Conservation (phyloP, 2,113 vertebrate species). For the Protobothrops flavoviridis region DNA sequence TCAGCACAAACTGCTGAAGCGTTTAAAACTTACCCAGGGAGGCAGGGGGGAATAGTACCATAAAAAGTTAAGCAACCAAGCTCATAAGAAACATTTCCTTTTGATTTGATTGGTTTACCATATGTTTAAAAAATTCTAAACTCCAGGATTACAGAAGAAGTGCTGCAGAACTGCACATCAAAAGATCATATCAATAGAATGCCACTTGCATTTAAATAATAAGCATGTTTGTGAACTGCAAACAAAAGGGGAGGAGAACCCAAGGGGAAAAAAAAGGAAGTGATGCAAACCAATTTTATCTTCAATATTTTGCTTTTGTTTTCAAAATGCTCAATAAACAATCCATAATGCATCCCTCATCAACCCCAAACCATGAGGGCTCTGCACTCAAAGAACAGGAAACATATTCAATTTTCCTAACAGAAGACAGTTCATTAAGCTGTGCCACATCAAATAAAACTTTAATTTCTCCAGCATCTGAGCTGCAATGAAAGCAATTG, state of each 20-base stretch:
- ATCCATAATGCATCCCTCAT: slow-evolving; percentile 82
- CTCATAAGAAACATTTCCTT: slow-evolving; percentile 19
- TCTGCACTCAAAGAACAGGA: slow-evolving; percentile 85
- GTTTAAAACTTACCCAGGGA: not conserved
- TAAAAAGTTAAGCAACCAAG: slow-evolving; percentile 28
- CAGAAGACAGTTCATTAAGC: slow-evolving; percentile 89
- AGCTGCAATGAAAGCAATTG: slow-evolving; percentile 87
- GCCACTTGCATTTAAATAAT: slow-evolving; percentile 58
- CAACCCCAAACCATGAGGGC: slow-evolving; percentile 78
- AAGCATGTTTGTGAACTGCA: slow-evolving; percentile 55
- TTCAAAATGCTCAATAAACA: slow-evolving; percentile 84
- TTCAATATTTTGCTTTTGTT: slow-evolving; percentile 80
- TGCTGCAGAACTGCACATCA: not conserved
- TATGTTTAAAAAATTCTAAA: slow-evolving; percentile 43
- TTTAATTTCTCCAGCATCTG: slow-evolving; percentile 87
- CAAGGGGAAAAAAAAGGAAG: slow-evolving; percentile 62
- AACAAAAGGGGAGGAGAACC: slow-evolving; percentile 37
- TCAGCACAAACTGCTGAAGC: not conserved
- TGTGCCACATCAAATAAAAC: slow-evolving; percentile 88
- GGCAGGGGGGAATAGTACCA: not conserved
- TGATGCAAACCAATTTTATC: slow-evolving; percentile 77
- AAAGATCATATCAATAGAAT: slow-evolving; percentile 20
- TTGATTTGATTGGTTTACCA: not conserved
- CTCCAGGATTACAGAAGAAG: slow-evolving; percentile 30
- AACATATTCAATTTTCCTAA: slow-evolving; percentile 89